A percentile compares a stretch with the other conserved stretches of the same genome.
phyloP scores from a whole-genome alignment of 2,797 vertebrate species.

The Capromys pilorides region DNA sequence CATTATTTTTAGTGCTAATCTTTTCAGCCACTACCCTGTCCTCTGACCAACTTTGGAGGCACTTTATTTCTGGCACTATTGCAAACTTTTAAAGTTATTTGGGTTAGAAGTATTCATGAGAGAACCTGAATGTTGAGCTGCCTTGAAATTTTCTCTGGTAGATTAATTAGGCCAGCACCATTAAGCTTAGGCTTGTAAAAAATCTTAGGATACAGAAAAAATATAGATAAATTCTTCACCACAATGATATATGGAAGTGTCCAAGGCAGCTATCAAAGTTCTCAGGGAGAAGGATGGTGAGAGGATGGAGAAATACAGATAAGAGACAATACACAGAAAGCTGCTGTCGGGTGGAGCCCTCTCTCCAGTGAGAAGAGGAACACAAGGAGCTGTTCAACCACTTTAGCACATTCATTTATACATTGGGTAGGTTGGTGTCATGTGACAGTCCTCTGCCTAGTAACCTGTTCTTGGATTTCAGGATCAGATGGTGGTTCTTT shows the following conservation, averaged over 20 bases:
- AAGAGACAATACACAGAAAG: too few species aligned
- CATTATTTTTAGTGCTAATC: not conserved
- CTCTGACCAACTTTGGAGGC: not conserved
- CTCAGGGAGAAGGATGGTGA: too few species aligned
- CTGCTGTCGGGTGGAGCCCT: too few species aligned
- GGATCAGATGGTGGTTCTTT: too few species aligned
- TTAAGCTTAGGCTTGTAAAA: not conserved
- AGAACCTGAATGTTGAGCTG: not conserved
- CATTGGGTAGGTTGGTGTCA: too few species aligned
- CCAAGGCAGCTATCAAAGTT: too few species aligned
- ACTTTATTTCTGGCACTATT: not conserved
- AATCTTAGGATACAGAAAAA: not conserved
- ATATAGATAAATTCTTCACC: not conserved
- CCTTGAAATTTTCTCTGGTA: not conserved
- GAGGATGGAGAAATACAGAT: too few species aligned
- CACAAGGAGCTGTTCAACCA: too few species aligned
- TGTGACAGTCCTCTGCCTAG: too few species aligned
- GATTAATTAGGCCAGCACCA: not conserved
- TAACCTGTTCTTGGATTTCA: too few species aligned
- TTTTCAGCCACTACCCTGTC: not conserved
- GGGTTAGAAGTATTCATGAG: not conserved
- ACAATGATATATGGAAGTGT: not conserved
- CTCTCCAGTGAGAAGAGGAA: too few species aligned
- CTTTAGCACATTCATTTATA: too few species aligned
- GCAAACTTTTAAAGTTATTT: not conserved